Base-by-base conservation (phyloP, 1,140 invertebrate genomes). In the Mactra quadrangularis region DNA sequence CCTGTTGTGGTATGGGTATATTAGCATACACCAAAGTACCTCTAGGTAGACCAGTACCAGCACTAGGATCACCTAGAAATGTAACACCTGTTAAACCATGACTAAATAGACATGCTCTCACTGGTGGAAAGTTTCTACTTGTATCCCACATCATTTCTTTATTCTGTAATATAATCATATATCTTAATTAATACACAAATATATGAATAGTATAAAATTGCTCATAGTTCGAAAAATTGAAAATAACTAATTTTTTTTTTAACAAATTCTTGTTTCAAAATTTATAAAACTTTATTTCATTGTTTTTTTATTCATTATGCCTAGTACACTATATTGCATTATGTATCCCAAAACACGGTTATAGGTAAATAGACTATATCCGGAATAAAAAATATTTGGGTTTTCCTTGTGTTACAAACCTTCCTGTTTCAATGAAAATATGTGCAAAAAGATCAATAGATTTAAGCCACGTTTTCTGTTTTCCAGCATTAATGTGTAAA, bases 21-120 rank as follows among this genome's bases (percentile, higher is more conserved):
- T 91, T 90, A 31, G 92, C 90, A 85, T 91, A 93, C 29, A 93
- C 85, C 78, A 93, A 84, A 11, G 90, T 90, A 15, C 92, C 92
- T 19, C 92, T 72, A 11, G 92, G 92, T 17, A 92, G 85, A 33
- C 90, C 91, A 74, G 85, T 89, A 11, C 90, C 87, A 17, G 89
- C 89, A 76, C 89, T 91, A 0, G 92, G 91, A 66, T 93, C 92
- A 22, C 92, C 92, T 50, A 93, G 90, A 77, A 92, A 93, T 47
- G 91, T 91, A 38, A 93, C 82, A 29, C 84, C 87, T 17, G 89
- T 91, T 71, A 91, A 75, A 52, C 83, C 87, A 45, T 89, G 86
- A 38, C 92, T 92, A 77, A 93, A 92, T 3, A 93, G 85, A 81
- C 91, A 91, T 11, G 90, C 86, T 17, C 91, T 76, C 1, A 92